Conservation (phyloP, 2,797 vertebrate genomes). For the Scomberomorus guttatus region DNA sequence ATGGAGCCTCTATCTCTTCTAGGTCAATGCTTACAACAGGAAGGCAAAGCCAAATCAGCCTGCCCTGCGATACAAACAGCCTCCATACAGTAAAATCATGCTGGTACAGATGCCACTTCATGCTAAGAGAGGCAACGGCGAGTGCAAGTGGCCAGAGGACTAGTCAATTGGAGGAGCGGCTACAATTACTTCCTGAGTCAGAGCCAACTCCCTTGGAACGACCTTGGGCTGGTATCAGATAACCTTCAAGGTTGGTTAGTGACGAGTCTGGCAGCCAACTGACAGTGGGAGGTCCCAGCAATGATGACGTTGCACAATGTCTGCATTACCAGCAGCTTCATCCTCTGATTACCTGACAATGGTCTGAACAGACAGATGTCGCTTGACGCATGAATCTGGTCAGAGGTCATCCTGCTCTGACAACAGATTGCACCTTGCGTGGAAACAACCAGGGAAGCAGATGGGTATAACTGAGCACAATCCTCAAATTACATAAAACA, state of each 20-base stretch:
- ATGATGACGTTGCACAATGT: conserved; percentile 10
- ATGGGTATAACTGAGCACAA: conserved; percentile 45
- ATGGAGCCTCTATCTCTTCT: conserved; percentile 54
- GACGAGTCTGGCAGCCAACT: conserved; percentile 21
- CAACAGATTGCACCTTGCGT: conserved; percentile 40
- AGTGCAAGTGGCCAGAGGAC: conserved; percentile 8
- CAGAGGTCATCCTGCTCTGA: conserved; percentile 44
- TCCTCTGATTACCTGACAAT: conserved; percentile 33
- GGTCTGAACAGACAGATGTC: conserved; percentile 51
- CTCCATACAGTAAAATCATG: background rate
- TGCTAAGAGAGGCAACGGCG: background rate
- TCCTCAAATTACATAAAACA: conserved; percentile 65
- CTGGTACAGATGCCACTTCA: conserved; percentile 15
- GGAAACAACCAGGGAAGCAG: conserved; percentile 52
- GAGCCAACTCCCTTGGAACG: conserved; percentile 31
- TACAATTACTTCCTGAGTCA: conserved; percentile 44
- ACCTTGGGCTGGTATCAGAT: conserved; percentile 67
- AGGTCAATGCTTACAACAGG: conserved; percentile 52
- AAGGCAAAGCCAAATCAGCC: conserved; percentile 30
- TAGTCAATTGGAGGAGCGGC: background rate
- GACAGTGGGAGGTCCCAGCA: conserved; percentile 19
- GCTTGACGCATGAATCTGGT: conserved; percentile 44
- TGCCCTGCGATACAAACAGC: background rate
- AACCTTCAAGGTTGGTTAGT: conserved; percentile 56
- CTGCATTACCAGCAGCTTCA: conserved; percentile 42